Percentiles rank a stretch among this genome's conserved stretches.
Evolutionary conservation across 2,113 vertebrate species (phyloP).

Genomic region (Pteruthius melanotis): DNA sequence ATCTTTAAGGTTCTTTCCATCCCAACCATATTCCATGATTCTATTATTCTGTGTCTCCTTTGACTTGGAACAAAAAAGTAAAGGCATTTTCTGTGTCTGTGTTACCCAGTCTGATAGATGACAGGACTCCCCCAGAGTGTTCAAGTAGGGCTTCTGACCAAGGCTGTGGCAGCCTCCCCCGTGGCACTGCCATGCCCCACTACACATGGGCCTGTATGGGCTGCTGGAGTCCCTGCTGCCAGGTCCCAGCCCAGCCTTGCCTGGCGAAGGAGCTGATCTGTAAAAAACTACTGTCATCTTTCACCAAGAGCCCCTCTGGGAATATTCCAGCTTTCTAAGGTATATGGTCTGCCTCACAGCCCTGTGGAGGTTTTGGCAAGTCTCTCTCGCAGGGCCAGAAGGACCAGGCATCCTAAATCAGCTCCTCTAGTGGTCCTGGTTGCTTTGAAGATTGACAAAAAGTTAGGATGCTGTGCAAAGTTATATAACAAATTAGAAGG

Average conservation of each 20-base stretch:
- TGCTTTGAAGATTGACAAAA: not conserved
- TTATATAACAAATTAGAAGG: not conserved
- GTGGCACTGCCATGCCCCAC: not conserved
- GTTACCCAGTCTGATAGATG: not conserved
- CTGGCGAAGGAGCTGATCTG: not conserved
- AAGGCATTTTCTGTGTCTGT: not conserved
- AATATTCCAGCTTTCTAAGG: not conserved
- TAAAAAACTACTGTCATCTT: not conserved
- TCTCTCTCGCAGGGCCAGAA: not conserved
- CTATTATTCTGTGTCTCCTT: not conserved
- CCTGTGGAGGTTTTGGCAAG: not conserved
- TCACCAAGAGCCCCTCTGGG: fast-evolving
- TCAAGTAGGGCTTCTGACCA: not conserved
- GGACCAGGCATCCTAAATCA: not conserved
- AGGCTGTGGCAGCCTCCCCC: not conserved
- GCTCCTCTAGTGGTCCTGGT: not conserved
- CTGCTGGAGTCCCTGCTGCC: not conserved
- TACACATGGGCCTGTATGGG: not conserved
- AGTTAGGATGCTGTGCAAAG: not conserved
- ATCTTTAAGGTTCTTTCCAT: not conserved
- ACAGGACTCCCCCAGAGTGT: not conserved
- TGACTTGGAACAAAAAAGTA: not conserved
- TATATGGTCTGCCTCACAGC: not conserved
- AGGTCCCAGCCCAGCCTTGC: not conserved
- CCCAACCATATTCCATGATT: not conserved